Base-by-base conservation (phyloP, 2,888 invertebrate species). In the Luperina nickerlii region DNA sequence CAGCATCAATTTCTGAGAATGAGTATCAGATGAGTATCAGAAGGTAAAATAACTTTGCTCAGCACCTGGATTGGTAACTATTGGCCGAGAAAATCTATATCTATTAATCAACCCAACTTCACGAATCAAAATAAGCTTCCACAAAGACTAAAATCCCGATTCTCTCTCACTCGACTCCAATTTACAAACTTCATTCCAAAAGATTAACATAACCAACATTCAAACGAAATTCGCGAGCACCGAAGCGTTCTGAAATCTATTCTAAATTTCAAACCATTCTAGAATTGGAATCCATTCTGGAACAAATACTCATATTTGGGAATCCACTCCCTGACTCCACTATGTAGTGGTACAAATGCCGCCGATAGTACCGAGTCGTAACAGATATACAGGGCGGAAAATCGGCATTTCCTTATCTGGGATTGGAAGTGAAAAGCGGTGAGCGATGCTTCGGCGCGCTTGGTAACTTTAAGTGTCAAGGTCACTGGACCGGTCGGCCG, bases 331-430 rank as follows among this genome's bases (percentile, higher is more conserved):
- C 69, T 82, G 81, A 74, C 81, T 79, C 74, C 67, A 76, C 82
- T 83, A 77, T 84, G 80, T 81, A 84, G 80, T 62, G 74, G 81
- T 82, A 83, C 71, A 82, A 81, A 81, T 85, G 85, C 79, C 83
- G 57, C 69, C 73, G 67, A 84, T 78, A 72, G 69, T 82, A 66
- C 80, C 2, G 75, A 81, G 74, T 82, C 82, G 90, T 82, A 86
- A 82, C 83, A 82, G 84, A 86, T 82, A 88, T 86, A 87, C 86
- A 78, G 85, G 81, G 89, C 91, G 90, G 91, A 90, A 92, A 91
- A 92, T 92, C 88, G 88, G 88, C 81, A 91, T 92, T 92, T 92
- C 92, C 92, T 90, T 88, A 87, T 83, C 87, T 71, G 45, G 48
- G 76, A 77, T 71, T 75, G 65, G 62, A 82, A 83, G 83, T 83